phyloP scores from a whole-genome alignment of 2,113 vertebrate species.

The Datnioides undecimradiatus region DNA sequence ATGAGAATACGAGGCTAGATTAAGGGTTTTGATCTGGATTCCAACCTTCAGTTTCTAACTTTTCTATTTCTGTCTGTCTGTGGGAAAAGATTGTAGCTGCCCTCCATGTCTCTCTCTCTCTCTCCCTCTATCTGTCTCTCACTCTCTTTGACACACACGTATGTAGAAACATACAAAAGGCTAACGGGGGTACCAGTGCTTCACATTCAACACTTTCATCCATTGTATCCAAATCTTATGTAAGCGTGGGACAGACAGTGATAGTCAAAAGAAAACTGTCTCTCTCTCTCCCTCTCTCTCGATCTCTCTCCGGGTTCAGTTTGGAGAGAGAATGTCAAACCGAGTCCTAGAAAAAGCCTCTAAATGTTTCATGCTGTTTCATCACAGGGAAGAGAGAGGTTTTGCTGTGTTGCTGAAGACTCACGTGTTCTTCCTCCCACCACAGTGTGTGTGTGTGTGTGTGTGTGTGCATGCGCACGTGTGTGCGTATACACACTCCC shows the following conservation, averaged over 20 bases:
- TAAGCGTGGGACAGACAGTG: constrained; percentile 36
- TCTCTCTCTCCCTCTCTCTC: constrained; percentile 9
- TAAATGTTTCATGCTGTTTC: constrained; percentile 76
- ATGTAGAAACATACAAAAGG: constrained; percentile 4
- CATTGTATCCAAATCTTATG: constrained; percentile 48
- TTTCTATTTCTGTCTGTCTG: constrained; percentile 15
- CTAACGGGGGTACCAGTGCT: constrained; percentile 15
- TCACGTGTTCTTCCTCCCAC: constrained; percentile 33
- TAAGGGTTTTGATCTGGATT: constrained; percentile 16
- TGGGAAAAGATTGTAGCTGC: constrained; percentile 18
- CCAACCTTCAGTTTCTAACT: neutral
- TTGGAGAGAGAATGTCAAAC: constrained; percentile 54
- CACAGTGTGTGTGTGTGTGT: constrained; percentile 20
- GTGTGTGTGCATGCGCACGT: neutral
- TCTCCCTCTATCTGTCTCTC: constrained; percentile 9
- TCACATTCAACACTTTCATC: constrained; percentile 47
- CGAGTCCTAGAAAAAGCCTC: constrained; percentile 54
- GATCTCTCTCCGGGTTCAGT: constrained; percentile 25
- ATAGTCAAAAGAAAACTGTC: constrained; percentile 25
- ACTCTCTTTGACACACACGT: constrained; percentile 8
- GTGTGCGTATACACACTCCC: neutral
- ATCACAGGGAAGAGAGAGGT: constrained; percentile 51
- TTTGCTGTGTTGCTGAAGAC: constrained; percentile 48
- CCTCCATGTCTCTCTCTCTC: constrained; percentile 17
- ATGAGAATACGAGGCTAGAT: constrained; percentile 16